phyloP scores from a whole-genome alignment of 2,797 vertebrate species.

The Linurgus olivaceus region DNA sequence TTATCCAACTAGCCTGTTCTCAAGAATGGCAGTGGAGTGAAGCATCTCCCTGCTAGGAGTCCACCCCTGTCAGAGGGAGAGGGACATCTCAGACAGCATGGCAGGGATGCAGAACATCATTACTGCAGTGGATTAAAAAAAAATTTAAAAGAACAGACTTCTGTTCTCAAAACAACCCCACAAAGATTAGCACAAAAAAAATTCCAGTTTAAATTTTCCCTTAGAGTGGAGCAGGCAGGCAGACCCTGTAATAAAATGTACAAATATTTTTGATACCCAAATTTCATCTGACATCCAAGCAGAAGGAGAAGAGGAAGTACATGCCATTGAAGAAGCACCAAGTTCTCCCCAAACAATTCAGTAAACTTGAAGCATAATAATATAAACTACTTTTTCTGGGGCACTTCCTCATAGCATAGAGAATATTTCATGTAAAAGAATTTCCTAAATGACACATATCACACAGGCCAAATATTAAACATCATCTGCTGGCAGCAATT shows the following conservation, averaged over 20 bases:
- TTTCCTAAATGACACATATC: not conserved
- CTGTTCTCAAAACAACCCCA: not conserved
- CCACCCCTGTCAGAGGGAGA: accelerated
- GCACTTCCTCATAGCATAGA: not conserved
- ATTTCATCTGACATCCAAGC: not conserved
- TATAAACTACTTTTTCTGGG: not conserved
- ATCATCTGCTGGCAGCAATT: not conserved
- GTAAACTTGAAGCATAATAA: not conserved
- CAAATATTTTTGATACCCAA: not conserved
- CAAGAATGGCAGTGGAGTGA: accelerated
- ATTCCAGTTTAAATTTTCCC: not conserved
- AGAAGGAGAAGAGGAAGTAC: not conserved
- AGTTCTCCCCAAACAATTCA: not conserved
- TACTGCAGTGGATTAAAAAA: not conserved
- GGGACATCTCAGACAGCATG: accelerated
- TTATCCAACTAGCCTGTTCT: not conserved
- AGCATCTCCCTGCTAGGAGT: not conserved
- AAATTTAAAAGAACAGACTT: not conserved
- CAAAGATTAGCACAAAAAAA: not conserved
- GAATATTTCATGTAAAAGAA: not conserved
- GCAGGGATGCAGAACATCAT: accelerated
- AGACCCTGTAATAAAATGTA: not conserved
- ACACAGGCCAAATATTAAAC: not conserved
- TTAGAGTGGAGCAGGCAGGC: not conserved
- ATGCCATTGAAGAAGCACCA: not conserved